phyloP scores from a whole-genome alignment of 2,113 vertebrate species.

The Typhlomys cinereus region DNA sequence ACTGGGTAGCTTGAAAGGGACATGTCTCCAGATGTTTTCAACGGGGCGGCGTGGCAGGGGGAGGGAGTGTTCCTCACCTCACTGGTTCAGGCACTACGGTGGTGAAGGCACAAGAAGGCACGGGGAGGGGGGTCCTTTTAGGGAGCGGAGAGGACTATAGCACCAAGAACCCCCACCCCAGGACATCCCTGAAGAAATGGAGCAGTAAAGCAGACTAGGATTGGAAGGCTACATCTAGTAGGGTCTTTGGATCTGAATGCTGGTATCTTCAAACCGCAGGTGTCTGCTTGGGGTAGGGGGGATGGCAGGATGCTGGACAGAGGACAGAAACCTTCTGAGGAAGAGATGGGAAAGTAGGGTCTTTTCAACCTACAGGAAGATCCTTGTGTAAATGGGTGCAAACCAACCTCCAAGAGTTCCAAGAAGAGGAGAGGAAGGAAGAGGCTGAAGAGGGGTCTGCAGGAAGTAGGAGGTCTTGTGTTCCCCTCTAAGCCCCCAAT shows the following conservation, averaged over 20 bases:
- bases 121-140: not conserved
- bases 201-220: not conserved
- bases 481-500: not conserved
- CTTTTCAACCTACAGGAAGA: not conserved
- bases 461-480: not conserved
- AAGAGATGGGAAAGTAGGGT: not conserved
- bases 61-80: too few relatives aligned
- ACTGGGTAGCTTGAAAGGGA: not conserved
- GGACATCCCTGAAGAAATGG: not conserved
- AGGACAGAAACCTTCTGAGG: not conserved
- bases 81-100: too few relatives aligned
- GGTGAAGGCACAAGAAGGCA: not conserved
- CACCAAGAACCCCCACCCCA: slow-evolving; percentile 58
- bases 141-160: slow-evolving; percentile 35
- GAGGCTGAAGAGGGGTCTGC: not conserved
- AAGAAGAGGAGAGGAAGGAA: not conserved
- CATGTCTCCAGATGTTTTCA: not conserved
- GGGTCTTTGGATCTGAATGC: not conserved
- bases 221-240: too few relatives aligned
- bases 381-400: not conserved
- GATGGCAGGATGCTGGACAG: accelerated
- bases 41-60: too few relatives aligned
- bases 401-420: not conserved
- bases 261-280: not conserved
- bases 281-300: not conserved